Evolutionary conservation across 64 coral and sea anemone genomes (phyloP).

Genomic region (Stichodactyla mertensii): DNA sequence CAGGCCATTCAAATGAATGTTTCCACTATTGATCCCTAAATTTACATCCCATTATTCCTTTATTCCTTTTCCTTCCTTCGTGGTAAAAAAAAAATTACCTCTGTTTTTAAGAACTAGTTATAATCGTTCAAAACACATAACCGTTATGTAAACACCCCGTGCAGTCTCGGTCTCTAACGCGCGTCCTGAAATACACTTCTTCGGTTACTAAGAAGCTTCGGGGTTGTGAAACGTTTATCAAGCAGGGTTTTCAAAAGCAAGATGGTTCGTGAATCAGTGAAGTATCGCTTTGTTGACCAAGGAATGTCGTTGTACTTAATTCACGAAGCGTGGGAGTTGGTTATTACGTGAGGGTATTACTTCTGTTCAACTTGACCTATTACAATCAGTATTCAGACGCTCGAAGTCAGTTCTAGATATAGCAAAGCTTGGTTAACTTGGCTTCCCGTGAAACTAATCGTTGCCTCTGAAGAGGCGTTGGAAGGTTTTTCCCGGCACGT

Average conservation of each 20-base stretch:
- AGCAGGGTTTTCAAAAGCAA: neutral
- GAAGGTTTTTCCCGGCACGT: neutral
- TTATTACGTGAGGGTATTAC: neutral
- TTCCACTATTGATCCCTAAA: neutral
- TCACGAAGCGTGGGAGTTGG: neutral
- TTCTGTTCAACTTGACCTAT: conserved; percentile 2
- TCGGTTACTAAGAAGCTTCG: neutral
- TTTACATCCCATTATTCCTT: neutral
- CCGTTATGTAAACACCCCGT: neutral
- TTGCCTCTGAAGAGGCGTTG: neutral
- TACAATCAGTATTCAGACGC: neutral
- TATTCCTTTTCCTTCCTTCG: neutral
- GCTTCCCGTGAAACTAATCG: neutral
- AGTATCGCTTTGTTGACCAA: neutral
- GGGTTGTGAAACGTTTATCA: neutral
- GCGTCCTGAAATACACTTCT: neutral
- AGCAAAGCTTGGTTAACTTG: neutral
- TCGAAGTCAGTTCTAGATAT: neutral
- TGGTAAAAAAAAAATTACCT: too few relatives aligned
- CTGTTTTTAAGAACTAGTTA: too few relatives aligned
- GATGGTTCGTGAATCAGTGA: neutral
- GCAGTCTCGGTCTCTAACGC: neutral
- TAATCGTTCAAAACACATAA: neutral
- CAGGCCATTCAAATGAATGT: neutral
- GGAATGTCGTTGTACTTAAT: conserved; percentile 10